Evolutionary conservation across 1,140 invertebrate genomes (phyloP), one percentile per base, ranked within the genome.

Genomic region (Cryptotermes secundus): DNA sequence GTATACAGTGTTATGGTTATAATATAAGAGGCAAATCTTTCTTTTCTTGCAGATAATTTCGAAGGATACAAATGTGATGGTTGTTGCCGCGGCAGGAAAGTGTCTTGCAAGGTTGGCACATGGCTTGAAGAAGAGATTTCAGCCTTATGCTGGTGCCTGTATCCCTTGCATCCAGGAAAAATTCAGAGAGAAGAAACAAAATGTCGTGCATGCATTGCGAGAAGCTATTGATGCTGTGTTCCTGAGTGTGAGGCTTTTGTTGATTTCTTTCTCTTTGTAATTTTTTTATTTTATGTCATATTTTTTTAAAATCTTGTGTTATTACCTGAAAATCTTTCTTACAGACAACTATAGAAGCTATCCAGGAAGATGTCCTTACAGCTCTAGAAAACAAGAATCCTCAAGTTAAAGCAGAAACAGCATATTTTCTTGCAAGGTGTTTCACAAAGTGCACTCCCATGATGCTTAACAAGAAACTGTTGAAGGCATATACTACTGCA

Each of bases 131-230:
- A 97, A 95, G 88, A 94, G 95, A 85, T 99, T 99, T 90, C 91
- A 93, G 22, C 93, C 94, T 0, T 98, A 99, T 91, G 95, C 97
- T 0, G 88, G 91, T n/a, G 92, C 94, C 42, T 95, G 96, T 87
- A 91, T 99, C 16, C 92, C 96, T 2, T 93, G 94, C 0, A 92
- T 98, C 35, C 89, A 99, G 16, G 97, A 99, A 87, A 99, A 99
- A 91, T 99, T 99, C 88, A 98, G 98, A 88, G 99, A 99, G 89
- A 99, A 99, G 91, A 99, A 99, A 88, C 92, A 94, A 59, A 97
- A 94, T 89, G 97, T 99, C 81, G 97, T 99, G 0, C 88, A 92
- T 49, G 94, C 95, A 2, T 90, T 99, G 31, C 90, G 96, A 59
- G 98, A 99, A 86, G 96, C 97, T n/a, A 95, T 97, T 49, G 98